phyloP scores from a whole-genome alignment of 1,140 invertebrate genomes.

The Choristoneura fumiferana region DNA sequence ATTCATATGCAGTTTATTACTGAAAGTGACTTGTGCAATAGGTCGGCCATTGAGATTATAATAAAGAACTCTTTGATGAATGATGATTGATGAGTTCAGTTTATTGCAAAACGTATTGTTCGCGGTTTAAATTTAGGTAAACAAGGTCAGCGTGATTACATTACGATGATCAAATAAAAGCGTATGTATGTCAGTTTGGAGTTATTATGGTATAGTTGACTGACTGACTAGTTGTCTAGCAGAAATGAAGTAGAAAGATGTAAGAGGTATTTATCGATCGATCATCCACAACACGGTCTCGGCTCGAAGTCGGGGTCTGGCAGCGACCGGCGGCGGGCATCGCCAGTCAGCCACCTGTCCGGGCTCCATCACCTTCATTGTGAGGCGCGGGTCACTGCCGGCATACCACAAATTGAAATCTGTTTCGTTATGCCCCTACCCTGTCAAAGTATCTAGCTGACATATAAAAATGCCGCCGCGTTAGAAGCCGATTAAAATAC shows the following conservation, averaged over 20 bases:
- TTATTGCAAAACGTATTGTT: constrained; percentile 33
- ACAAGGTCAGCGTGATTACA: constrained; percentile 24
- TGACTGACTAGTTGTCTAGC: not conserved
- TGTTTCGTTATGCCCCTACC: constrained; percentile 66
- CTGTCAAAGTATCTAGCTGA: constrained; percentile 56
- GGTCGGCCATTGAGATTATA: constrained; percentile 28
- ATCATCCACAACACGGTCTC: constrained; percentile 12
- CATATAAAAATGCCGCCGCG: constrained; percentile 46
- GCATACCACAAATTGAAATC: constrained; percentile 65
- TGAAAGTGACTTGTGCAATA: constrained; percentile 33
- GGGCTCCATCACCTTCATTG: constrained; percentile 68
- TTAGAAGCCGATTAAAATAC: constrained; percentile 52
- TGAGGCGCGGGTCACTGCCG: constrained; percentile 40
- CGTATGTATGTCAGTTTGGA: constrained; percentile 6
- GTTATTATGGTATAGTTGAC: too few species aligned
- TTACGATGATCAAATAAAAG: not conserved
- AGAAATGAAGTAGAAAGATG: constrained; percentile 9
- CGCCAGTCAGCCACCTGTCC: constrained; percentile 69
- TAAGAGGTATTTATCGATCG: constrained; percentile 11
- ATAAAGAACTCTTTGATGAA: constrained; percentile 34
- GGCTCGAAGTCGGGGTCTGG: constrained; percentile 1
- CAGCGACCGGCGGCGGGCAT: constrained; percentile 25
- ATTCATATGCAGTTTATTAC: constrained; percentile 14
- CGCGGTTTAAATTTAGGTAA: constrained; percentile 35
- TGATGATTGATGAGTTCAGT: constrained; percentile 43